phyloP scores from a whole-genome alignment of 2,888 invertebrate genomes.

The Allolobophora icterica region DNA sequence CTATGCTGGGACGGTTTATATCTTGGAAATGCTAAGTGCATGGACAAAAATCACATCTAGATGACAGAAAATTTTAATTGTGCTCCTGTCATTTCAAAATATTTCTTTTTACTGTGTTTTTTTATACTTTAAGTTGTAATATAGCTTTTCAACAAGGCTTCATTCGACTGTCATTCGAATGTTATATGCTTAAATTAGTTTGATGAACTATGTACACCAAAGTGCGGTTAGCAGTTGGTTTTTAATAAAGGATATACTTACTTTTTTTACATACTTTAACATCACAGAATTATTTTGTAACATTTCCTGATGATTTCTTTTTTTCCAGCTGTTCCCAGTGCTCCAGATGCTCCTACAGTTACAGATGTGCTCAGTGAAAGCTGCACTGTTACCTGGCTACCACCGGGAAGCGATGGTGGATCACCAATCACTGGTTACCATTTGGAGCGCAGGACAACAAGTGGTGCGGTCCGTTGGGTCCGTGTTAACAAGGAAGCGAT shows the following conservation, averaged over 20 bases:
- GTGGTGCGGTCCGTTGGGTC: slow-evolving; percentile 73
- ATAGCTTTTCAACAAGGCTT: no score
- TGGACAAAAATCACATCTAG: neutral
- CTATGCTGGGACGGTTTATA: neutral
- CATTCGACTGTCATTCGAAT: no score
- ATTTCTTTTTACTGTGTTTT: neutral
- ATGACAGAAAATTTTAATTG: neutral
- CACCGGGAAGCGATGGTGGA: slow-evolving; percentile 63
- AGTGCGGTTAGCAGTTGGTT: no score
- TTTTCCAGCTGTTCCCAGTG: slow-evolving; percentile 18
- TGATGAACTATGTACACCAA: no score
- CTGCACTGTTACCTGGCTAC: slow-evolving; percentile 57
- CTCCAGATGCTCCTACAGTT: neutral
- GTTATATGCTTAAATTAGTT: no score
- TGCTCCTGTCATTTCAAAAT: neutral
- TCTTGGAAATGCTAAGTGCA: no score
- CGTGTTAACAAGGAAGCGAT: slow-evolving; percentile 68
- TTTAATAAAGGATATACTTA: no score
- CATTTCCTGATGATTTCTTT: neutral
- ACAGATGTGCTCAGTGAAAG: slow-evolving; percentile 26
- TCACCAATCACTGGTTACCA: slow-evolving; percentile 56
- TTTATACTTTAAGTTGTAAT: no score
- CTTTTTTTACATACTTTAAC: neutral
- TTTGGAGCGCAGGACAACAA: slow-evolving; percentile 47
- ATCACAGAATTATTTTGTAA: neutral